Evolutionary conservation across 2,888 invertebrate genomes (phyloP).

Genomic region (Parascotia fuliginaria): DNA sequence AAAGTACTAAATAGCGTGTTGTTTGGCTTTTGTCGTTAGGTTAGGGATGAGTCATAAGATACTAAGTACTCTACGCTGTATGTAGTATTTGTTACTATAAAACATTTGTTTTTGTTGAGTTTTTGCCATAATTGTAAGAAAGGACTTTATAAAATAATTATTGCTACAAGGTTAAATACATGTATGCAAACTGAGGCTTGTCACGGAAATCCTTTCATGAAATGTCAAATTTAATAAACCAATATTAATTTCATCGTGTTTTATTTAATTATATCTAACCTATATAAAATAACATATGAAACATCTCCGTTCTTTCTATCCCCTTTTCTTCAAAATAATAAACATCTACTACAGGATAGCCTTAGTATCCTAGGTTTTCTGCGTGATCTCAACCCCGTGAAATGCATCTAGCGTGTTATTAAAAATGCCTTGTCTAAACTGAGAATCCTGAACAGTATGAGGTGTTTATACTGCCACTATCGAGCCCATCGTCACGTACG

Average conservation of each 20-base stretch:
- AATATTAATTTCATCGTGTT: conserved; percentile 59
- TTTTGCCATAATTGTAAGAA: conserved; percentile 79
- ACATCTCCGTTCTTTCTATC: too few relatives aligned
- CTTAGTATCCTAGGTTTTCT: too few relatives aligned
- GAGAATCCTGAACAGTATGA: too few relatives aligned
- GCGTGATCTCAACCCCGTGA: too few relatives aligned
- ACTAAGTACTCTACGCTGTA: conserved; percentile 67
- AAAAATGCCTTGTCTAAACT: too few relatives aligned
- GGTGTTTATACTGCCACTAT: too few relatives aligned
- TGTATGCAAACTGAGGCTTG: conserved; percentile 83
- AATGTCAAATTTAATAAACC: conserved; percentile 85
- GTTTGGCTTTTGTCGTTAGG: conserved; percentile 84
- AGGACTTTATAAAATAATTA: conserved; percentile 77
- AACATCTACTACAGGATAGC: too few relatives aligned
- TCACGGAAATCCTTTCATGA: conserved; percentile 82
- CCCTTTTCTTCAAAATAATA: too few relatives aligned
- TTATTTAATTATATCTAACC: conserved; percentile 33
- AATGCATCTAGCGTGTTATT: too few relatives aligned
- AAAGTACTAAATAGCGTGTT: conserved; percentile 65
- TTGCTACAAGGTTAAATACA: conserved; percentile 78
- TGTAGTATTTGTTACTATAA: conserved; percentile 75
- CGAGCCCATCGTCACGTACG: too few relatives aligned
- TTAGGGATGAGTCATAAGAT: conserved; percentile 73
- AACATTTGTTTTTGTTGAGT: conserved; percentile 83
- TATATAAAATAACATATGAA: too few relatives aligned